These are phyloP conservation scores for Bubo blakistoni DNA, from an alignment of 2,113 vertebrate genomes.

Conservation along the genomic window DNA sequence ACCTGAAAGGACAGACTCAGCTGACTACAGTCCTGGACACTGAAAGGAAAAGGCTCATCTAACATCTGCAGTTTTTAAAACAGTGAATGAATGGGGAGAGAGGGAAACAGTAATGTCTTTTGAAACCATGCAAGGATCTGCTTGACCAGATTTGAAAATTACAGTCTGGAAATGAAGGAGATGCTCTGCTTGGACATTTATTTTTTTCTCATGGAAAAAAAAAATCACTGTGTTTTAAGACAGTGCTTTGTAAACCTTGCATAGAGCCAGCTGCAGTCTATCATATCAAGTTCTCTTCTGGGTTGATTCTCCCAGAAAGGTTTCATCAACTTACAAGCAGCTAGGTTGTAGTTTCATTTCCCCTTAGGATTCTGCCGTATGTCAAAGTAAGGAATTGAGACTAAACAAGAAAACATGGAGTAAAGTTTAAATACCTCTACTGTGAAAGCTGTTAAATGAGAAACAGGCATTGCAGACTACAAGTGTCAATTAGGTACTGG, in stretches of 20 bases:
- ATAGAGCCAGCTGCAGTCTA: neutral
- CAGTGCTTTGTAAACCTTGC: neutral
- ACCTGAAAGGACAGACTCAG: neutral
- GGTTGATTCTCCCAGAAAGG: constrained; percentile 44
- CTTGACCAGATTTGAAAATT: neutral
- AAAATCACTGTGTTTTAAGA: neutral
- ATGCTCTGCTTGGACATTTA: neutral
- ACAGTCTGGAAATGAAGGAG: neutral
- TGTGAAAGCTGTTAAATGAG: constrained; percentile 35
- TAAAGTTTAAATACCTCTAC: constrained; percentile 21
- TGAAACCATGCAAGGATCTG: neutral
- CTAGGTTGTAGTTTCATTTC: constrained; percentile 16
- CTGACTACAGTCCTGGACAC: neutral
- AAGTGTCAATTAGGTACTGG: constrained; percentile 21
- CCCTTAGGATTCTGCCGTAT: constrained; percentile 13
- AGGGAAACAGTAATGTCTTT: neutral
- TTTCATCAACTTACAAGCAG: constrained; percentile 36
- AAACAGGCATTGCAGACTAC: constrained; percentile 16
- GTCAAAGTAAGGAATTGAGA: constrained; percentile 44
- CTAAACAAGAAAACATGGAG: constrained; percentile 33
- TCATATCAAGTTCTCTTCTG: neutral
- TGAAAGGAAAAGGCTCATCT: neutral
- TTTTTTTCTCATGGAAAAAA: neutral
- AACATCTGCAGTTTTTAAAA: neutral
- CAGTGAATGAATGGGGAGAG: neutral